These are phyloP conservation scores for Dryobota labecula DNA, from an alignment of 2,888 invertebrate genomes.

Conservation along the genomic window DNA sequence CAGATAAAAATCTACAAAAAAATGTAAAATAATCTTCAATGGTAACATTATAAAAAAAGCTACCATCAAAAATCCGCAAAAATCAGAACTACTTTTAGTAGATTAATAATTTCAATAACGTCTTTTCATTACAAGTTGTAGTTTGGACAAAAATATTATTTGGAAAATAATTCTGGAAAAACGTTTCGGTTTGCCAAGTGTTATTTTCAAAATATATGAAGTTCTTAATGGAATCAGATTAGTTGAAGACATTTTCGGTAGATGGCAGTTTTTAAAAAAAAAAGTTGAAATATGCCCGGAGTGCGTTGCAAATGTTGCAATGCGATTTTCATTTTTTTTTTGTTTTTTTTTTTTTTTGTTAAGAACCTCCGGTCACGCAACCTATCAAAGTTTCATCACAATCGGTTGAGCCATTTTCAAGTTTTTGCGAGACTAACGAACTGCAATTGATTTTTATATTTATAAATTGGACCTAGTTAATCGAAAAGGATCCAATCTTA, in stretches of 20 bases:
- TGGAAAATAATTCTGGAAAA: not conserved
- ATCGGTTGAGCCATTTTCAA: too few species aligned
- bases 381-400: too few species aligned
- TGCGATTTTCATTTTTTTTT: too few species aligned
- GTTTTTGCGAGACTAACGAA: too few species aligned
- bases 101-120: not conserved
- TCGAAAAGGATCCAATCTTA: too few species aligned
- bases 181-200: not conserved
- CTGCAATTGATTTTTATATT: too few species aligned
- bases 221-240: not conserved
- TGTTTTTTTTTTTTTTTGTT: too few species aligned
- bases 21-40: not conserved
- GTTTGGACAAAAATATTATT: not conserved
- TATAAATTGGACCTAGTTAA: too few species aligned
- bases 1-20: not conserved
- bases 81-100: not conserved
- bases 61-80: too few species aligned
- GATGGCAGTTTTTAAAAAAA: constrained; percentile 20
- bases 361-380: too few species aligned
- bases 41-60: constrained; percentile 6
- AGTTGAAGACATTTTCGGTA: constrained; percentile 3
- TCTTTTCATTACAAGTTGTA: not conserved
- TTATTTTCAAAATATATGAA: not conserved
- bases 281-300: too few species aligned
- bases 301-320: too few species aligned